Evolutionary conservation across 37 sponge, comb jelly and placozoan species (phyloP).

Genomic region (Dysidea cf. avara): DNA sequence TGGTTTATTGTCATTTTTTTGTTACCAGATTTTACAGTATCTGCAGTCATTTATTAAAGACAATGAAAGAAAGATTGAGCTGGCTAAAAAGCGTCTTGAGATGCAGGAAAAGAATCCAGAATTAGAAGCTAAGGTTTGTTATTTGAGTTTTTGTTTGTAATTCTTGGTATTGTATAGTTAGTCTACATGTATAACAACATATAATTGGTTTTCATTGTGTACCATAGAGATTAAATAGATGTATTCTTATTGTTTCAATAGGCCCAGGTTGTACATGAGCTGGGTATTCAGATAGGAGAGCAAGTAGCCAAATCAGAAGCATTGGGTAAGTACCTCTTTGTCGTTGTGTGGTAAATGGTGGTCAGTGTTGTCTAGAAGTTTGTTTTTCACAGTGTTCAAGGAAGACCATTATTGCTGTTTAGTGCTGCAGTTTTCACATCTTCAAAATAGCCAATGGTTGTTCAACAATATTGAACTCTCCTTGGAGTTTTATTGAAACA

Average conservation of each 20-base stretch:
- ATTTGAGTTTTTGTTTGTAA: no score
- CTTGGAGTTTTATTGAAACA: no score
- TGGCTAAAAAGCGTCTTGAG: conserved; percentile 81
- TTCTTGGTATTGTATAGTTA: no score
- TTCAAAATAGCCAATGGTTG: no score
- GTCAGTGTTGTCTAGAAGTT: no score
- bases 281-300: conserved; percentile 93
- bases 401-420: no score
- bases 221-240: no score
- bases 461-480: no score
- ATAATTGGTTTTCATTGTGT: no score
- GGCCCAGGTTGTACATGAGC: conserved; percentile 83
- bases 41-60: conserved; percentile 74
- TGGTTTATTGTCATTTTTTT: neutral
- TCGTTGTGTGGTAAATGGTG: neutral
- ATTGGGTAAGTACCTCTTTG: conserved; percentile 73
- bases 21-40: conserved; percentile 25
- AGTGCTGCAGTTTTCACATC: no score
- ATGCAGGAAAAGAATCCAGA: conserved; percentile 81
- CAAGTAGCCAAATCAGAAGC: conserved; percentile 94
- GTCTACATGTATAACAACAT: no score
- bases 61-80: conserved; percentile 89
- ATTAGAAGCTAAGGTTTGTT: conserved; percentile 67
- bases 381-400: no score
- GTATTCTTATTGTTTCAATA: conserved; percentile 5